Percentiles rank a stretch among this genome's conserved stretches.
These are phyloP conservation scores for Caenorhabditis sp. DNA, from an alignment of 2,888 invertebrate species.

Conservation along the genomic window DNA sequence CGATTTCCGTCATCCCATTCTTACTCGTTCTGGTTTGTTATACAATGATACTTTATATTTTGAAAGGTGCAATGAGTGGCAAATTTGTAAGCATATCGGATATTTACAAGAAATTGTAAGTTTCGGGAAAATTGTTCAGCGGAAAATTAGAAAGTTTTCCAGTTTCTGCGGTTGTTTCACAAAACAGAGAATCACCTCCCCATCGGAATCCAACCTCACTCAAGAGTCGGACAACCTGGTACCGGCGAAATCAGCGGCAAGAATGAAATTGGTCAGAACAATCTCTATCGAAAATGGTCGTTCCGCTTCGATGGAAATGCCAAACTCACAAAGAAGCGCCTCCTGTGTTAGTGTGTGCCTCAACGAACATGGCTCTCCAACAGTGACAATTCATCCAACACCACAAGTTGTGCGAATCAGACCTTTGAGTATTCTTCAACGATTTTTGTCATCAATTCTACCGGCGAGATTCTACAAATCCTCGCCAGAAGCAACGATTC, in stretches of 20 bases:
- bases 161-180: conserved; percentile 36
- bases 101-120: conserved; percentile 26
- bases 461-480: neutral
- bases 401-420: conserved; percentile 2
- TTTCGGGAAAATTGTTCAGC: no score
- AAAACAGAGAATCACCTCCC: conserved; percentile 13
- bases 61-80: conserved; percentile 45
- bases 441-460: neutral
- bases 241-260: conserved; percentile 17
- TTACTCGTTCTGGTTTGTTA: conserved; percentile 46
- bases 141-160: no score
- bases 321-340: conserved; percentile 18
- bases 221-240: conserved; percentile 26
- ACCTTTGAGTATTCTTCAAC: conserved; percentile 6
- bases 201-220: conserved; percentile 24
- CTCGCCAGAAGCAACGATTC: neutral
- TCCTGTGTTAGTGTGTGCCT: conserved; percentile 25
- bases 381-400: conserved; percentile 12
- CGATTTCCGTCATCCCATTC: conserved; percentile 52
- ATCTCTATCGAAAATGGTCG: conserved; percentile 24
- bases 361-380: conserved; percentile 27
- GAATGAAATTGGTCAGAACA: conserved; percentile 34
- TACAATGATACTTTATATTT: conserved; percentile 48
- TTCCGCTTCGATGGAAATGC: conserved; percentile 33
- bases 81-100: conserved; percentile 32